Evolutionary conservation across 53 echinoderm and acorn worm genomes (phyloP).

Genomic region (Luidia sarsii): DNA sequence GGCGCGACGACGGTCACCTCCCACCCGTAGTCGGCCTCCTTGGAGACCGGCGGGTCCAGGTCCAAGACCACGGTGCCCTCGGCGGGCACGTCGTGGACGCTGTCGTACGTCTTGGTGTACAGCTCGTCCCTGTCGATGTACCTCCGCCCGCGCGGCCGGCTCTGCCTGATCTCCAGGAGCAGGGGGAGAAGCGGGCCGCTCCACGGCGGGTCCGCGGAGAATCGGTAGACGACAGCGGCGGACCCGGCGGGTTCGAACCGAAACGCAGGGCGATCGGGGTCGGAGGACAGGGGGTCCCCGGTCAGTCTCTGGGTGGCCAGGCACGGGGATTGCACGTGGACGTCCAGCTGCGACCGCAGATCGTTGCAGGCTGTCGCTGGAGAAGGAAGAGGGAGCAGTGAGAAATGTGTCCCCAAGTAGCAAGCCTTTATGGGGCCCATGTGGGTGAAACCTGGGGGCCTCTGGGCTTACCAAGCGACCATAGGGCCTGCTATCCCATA

Average conservation of each 20-base stretch:
- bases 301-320: no score
- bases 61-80: neutral
- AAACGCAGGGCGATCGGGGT: neutral
- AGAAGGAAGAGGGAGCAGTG: no score
- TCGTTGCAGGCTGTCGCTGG: no score
- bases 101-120: conserved; percentile 2
- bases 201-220: conserved; percentile 32
- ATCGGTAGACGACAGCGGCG: conserved; percentile 7
- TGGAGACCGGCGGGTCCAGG: conserved; percentile 25
- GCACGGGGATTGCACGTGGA: no score
- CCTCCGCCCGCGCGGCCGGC: neutral
- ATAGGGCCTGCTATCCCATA: no score
- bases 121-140: neutral
- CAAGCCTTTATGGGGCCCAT: no score
- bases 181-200: neutral
- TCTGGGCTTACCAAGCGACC: no score
- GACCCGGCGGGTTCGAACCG: conserved; percentile 7
- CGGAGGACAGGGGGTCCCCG: neutral
- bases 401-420: no score
- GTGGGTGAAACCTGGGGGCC: no score
- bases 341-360: no score
- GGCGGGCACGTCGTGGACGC: neutral
- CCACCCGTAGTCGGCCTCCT: neutral
- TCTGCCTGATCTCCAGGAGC: neutral
- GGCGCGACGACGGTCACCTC: neutral